phyloP scores from a whole-genome alignment of 2,888 invertebrate genomes.

The Eretmocerus hayati region DNA sequence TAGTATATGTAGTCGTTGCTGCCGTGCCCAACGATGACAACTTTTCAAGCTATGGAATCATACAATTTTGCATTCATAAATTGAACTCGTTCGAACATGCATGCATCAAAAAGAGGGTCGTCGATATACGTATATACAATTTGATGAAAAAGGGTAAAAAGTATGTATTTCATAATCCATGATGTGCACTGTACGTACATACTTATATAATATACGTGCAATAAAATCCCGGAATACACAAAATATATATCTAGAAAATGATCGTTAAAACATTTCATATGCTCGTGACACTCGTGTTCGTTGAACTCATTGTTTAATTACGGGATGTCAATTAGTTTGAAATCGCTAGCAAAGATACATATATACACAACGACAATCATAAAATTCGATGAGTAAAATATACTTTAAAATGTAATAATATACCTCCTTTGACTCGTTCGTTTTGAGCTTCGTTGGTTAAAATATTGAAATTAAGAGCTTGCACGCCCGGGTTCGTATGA shows the following conservation, averaged over 20 bases:
- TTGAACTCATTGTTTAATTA: conserved; percentile 22
- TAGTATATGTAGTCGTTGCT: no score
- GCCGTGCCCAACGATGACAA: no score
- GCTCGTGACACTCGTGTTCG: conserved; percentile 5
- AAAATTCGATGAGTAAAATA: conserved; percentile 21
- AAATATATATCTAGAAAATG: conserved; percentile 1
- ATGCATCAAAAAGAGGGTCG: no score
- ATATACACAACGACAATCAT: conserved; percentile 12
- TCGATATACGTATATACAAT: no score
- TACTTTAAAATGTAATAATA: conserved; percentile 17
- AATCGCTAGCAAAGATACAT: conserved; percentile 12
- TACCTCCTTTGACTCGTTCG: background rate
- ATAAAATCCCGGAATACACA: background rate
- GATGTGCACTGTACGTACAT: no score
- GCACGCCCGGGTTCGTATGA: background rate
- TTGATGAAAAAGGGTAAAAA: no score
- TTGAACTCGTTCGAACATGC: no score
- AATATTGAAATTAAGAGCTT: background rate
- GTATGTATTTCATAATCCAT: no score
- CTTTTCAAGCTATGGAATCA: no score
- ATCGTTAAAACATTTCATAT: conserved; percentile 16
- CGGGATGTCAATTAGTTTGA: conserved; percentile 19
- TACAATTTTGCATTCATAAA: no score
- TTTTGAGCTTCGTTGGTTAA: no score
- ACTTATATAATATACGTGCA: no score